Base-by-base conservation (phyloP, 2,888 invertebrate genomes). In the Cyclophora punctaria region DNA sequence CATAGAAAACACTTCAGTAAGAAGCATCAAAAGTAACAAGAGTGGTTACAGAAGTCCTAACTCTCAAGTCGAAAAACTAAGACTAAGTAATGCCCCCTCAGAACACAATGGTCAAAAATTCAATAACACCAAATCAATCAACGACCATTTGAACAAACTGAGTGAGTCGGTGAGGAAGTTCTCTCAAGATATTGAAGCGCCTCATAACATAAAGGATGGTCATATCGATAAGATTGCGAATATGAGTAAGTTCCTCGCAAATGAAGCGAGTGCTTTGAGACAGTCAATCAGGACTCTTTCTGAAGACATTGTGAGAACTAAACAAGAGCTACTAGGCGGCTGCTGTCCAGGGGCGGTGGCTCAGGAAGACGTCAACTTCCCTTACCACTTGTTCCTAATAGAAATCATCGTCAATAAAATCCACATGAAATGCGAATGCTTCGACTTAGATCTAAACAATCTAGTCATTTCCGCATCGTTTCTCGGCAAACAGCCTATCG, bases 381-480 rank as follows among this genome's bases (percentile, higher is more conserved):
- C 87, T 2, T 86, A 87, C 60, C 87, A 87, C 51, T 67, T 88
- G 34, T 88, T 88, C 59, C 67, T 88, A 34, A 73, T 87, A 40
- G 87, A 88, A 75, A 66, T 88, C 41, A 78, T 88, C 42, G 70
- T 88, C 41, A 88, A 87, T 62, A 87, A 82, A 71, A 87, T 88
- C 51, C 77, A 83, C 54, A 87, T 87, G 87, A 88, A 87, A 55
- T 88, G 87, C 59, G 87, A 88, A 59, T 87, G 87, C 64, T 87
- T 87, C 55, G 82, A 86, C 53, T 65, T 86, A 43, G 82, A 83
- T 62, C 78, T 69, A 51, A 83, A 83, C 53, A 86, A 86, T 64
- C 71, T 88, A 48, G 78, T 86, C 3, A 85, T 88, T 55, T 68
- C 80, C 7, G 85, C 84, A 35, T 63, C 69, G 35, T 88, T 87